Base-by-base conservation (phyloP, 2,888 invertebrate genomes). In the Rapana venosa region DNA sequence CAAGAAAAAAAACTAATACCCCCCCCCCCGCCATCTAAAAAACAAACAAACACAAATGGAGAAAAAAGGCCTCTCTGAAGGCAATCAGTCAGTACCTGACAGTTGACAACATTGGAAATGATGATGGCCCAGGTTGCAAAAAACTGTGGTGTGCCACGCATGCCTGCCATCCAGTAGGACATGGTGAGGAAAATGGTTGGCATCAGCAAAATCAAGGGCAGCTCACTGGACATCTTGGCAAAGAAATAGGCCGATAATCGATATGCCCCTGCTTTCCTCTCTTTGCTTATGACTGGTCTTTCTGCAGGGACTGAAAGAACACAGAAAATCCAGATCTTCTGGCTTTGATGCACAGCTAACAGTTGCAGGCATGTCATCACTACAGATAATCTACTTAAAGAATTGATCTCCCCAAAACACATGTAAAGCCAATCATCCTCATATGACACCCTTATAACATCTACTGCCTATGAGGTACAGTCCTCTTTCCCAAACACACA, bases 171-270 rank as follows among this genome's bases (percentile, higher is more conserved):
- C 93, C 98, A 97, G 96, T 98, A 98, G 92, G 97, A 97, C 93
- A 98, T 97, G 94, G 97, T 96, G 96, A 97, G 97, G 96, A 97
- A 98, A 94, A 98, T 97, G 84, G 97, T 97, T 90, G 98, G 98
- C 94, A 98, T 96, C 79, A 97, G 97, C 93, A 98, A 97, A 84
- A 97, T 97, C 93, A 98, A 96, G 17, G 98, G 98, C 94, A 98
- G 95, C 96, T 98, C 98, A 90, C 98, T 98, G 91, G 97, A 97
- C 97, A 98, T 98, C 96, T 98, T 98, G 91, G 98, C 98, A 95
- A 98, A 96, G 96, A 98, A 98, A 95, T 98, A 98, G 70, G 98
- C 98, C 17, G 98, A 98, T 88, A 98, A 96, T 89, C 98, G 97
- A 95, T 98, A 98, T 70, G 98, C 97, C 87, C 98, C 98, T 26